These are phyloP conservation scores for Coremacera marginata DNA, from an alignment of 2,888 invertebrate genomes.

Conservation along the genomic window DNA sequence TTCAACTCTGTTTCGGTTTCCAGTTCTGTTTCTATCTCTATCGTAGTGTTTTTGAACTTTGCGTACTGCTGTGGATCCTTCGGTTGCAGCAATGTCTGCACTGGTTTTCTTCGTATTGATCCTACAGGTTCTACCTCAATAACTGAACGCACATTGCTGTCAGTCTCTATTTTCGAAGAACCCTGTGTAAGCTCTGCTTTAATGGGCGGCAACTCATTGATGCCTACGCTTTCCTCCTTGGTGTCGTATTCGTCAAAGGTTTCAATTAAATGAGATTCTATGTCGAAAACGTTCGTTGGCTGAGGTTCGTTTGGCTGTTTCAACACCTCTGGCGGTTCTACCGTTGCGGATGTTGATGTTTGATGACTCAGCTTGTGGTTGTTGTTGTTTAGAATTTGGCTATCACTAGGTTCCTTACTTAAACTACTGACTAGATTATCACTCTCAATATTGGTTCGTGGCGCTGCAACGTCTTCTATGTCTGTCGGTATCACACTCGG, in stretches of 20 bases:
- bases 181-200: constrained; percentile 61
- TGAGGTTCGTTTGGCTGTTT: not conserved
- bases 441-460: constrained; percentile 44
- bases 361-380: not conserved
- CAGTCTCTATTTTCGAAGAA: constrained; percentile 61
- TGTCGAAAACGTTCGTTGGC: constrained; percentile 57
- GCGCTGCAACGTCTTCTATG: constrained; percentile 48
- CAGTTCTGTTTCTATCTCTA: constrained; percentile 30
- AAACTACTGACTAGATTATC: constrained; percentile 57
- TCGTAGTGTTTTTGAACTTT: constrained; percentile 15
- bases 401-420: constrained; percentile 44
- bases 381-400: not conserved
- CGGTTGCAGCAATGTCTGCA: constrained; percentile 54
- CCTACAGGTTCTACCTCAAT: constrained; percentile 66
- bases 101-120: constrained; percentile 56
- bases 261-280: constrained; percentile 68
- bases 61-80: constrained; percentile 8
- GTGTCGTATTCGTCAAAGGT: constrained; percentile 58
- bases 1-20: constrained; percentile 34
- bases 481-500: constrained; percentile 45
- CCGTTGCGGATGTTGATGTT: not conserved
- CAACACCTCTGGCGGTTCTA: not conserved
- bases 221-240: constrained; percentile 61
- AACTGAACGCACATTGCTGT: constrained; percentile 57
- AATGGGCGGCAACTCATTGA: constrained; percentile 62